Percentiles rank a stretch among this genome's conserved stretches.
These are phyloP conservation scores for Geophilus truncorum DNA, from an alignment of 2,888 invertebrate genomes.

Conservation along the genomic window DNA sequence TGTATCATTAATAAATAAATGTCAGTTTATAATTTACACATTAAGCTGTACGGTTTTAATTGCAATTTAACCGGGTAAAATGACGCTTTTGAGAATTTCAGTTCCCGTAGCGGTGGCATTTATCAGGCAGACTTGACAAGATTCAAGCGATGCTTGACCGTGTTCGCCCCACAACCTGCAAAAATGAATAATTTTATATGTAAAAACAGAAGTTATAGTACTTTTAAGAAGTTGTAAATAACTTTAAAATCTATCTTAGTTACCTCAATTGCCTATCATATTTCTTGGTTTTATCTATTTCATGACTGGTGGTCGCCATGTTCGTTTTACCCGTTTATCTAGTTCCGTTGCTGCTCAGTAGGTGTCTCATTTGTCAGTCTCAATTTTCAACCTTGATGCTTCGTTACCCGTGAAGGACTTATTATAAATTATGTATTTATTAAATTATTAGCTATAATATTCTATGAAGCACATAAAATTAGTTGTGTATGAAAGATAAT, in stretches of 20 bases:
- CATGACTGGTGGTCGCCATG: slow-evolving; percentile 42
- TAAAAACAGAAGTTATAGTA: neutral
- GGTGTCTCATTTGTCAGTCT: too few relatives aligned
- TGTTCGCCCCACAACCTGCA: slow-evolving; percentile 95
- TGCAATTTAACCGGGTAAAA: slow-evolving; percentile 70
- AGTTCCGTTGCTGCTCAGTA: neutral
- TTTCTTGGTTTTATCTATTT: slow-evolving; percentile 68
- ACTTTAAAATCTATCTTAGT: too few relatives aligned
- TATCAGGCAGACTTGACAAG: slow-evolving; percentile 83
- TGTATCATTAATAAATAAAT: slow-evolving; percentile 41
- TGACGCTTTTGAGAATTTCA: slow-evolving; percentile 89
- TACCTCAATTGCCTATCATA: slow-evolving; percentile 74
- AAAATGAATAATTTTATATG: slow-evolving; percentile 27
- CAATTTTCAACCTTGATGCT: too few relatives aligned
- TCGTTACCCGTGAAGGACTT: too few relatives aligned
- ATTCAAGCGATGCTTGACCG: slow-evolving; percentile 84
- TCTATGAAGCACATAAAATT: too few relatives aligned
- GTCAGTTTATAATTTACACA: too few relatives aligned
- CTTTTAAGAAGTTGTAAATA: neutral
- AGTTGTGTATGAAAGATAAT: too few relatives aligned
- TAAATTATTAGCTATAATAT: too few relatives aligned
- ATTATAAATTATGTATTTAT: too few relatives aligned
- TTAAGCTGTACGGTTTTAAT: too few relatives aligned
- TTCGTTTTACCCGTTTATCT: neutral
- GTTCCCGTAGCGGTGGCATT: slow-evolving; percentile 91